Base-by-base conservation (phyloP, 1,140 invertebrate genomes). In the Oryzaephilus surinamensis region DNA sequence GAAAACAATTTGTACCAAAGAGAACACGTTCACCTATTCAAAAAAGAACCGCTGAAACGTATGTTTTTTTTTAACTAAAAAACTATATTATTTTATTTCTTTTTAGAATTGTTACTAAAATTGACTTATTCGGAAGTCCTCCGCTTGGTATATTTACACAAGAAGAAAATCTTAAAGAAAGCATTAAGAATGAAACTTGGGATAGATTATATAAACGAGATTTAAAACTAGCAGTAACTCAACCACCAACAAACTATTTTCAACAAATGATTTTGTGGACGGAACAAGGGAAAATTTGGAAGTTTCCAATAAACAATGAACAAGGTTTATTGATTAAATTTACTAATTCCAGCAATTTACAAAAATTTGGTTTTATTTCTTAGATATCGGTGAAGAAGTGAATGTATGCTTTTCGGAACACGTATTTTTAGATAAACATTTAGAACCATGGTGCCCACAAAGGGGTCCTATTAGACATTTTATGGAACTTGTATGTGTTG, bases 281-380 rank as follows among this genome's bases (percentile, higher is more conserved):
- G 0, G 77, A 95, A 32, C 76, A 93, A 62, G 90, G 89, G 28
- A 96, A 93, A 68, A 51, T 97, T 6, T 99, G 95, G 95, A 78
- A 84, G 34, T 99, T 97, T 62, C 96, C 96, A 7, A 94, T 99
- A 40, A 70, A 98, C 62, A 99, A 99, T 72, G 94, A 98, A 67
- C 82, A 89, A 75, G 94, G 89, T 89, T 32, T 31, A 7, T 42
- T 33, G 20, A 43, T 47, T 30, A 36, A 7, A 29, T 23, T n/a
- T n/a, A n/a, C n/a, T n/a, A n/a, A 28, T 38, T 36, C 38, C 13
- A 41, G 34, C 11, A 29, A 35, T 14, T 38, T 16, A 38, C 39
- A 38, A 27, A 39, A 33, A 40, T 12, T 8, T 20, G n/a, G n/a
- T n/a, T n/a, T n/a, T 38, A 19, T 24, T 43, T 68, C 67, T 26